These are phyloP conservation scores for Drosophila ohnishii DNA, from an alignment of 1,140 invertebrate species.

Conservation along the genomic window DNA sequence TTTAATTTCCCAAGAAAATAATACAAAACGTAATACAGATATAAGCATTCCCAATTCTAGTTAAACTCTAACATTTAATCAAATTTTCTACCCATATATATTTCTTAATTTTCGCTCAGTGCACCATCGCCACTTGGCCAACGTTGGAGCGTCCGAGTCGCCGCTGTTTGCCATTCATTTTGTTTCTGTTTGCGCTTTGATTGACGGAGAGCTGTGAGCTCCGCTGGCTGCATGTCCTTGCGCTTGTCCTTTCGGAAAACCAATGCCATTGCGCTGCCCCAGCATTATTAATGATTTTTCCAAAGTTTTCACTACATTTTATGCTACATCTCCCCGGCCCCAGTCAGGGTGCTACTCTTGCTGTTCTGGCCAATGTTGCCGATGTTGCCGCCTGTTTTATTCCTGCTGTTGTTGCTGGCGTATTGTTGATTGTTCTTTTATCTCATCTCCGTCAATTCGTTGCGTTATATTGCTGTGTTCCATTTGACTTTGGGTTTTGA, in stretches of 20 bases:
- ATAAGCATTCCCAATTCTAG: too few relatives aligned
- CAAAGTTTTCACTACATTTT: slow-evolving; percentile 82
- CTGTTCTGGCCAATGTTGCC: slow-evolving; percentile 9
- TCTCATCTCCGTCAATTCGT: slow-evolving; percentile 79
- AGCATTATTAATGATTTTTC: slow-evolving; percentile 81
- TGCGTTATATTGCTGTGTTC: slow-evolving; percentile 77
- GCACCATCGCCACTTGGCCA: slow-evolving; percentile 42
- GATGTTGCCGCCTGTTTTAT: slow-evolving; percentile 20
- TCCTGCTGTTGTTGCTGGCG: slow-evolving; percentile 51
- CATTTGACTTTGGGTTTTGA: slow-evolving; percentile 80
- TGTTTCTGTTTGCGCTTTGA: slow-evolving; percentile 82
- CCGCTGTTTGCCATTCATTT: slow-evolving; percentile 80
- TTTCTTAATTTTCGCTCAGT: slow-evolving; percentile 11
- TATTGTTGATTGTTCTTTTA: slow-evolving; percentile 81
- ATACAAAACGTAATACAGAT: too few relatives aligned
- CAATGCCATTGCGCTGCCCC: slow-evolving; percentile 72
- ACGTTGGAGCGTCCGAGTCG: slow-evolving; percentile 45
- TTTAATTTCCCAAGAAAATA: too few relatives aligned
- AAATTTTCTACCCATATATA: not conserved
- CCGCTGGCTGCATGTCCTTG: slow-evolving; percentile 71
- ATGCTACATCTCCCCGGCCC: slow-evolving; percentile 65
- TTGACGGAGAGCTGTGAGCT: slow-evolving; percentile 70
- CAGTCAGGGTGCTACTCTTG: slow-evolving; percentile 25
- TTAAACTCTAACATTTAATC: too few relatives aligned
- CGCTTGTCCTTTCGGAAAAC: slow-evolving; percentile 74